Percentiles rank a stretch among this genome's conserved stretches.
These are phyloP conservation scores for Aphidius ervi DNA, from an alignment of 1,140 invertebrate genomes.

Conservation along the genomic window DNA sequence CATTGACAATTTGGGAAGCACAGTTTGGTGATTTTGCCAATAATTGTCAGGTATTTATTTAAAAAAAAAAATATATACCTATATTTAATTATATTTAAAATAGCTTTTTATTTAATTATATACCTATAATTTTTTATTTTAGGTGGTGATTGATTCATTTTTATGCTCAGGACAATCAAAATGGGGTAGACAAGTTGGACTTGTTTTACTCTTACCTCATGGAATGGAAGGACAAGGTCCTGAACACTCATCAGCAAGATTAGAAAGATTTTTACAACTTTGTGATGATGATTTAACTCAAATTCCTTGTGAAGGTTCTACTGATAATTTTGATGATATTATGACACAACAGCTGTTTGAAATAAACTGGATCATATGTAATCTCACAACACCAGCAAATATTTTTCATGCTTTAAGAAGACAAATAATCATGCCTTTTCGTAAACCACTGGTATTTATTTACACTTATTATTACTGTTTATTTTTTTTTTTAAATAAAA, in stretches of 20 bases:
- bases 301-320: constrained; percentile 46
- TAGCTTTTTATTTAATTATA: constrained; percentile 2
- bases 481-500: constrained; percentile 1
- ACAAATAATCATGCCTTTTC: constrained; percentile 77
- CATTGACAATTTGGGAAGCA: constrained; percentile 84
- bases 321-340: constrained; percentile 38
- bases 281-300: constrained; percentile 72
- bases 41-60: constrained; percentile 55
- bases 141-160: constrained; percentile 84
- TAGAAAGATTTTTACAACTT: constrained; percentile 80
- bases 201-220: constrained; percentile 82
- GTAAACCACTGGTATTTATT: constrained; percentile 63
- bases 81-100: neutral
- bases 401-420: constrained; percentile 80
- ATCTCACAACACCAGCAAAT: constrained; percentile 81
- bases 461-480: constrained; percentile 3
- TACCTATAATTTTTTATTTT: constrained; percentile 35
- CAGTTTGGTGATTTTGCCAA: constrained; percentile 90
- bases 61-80: neutral
- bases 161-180: constrained; percentile 75
- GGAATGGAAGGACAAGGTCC: constrained; percentile 89
- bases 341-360: constrained; percentile 73
- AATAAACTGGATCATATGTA: constrained; percentile 79
- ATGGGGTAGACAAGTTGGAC: constrained; percentile 78
- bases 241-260: constrained; percentile 77